Evolutionary conservation across 2,113 vertebrate genomes (phyloP).

Genomic region (Willisornis vidua): DNA sequence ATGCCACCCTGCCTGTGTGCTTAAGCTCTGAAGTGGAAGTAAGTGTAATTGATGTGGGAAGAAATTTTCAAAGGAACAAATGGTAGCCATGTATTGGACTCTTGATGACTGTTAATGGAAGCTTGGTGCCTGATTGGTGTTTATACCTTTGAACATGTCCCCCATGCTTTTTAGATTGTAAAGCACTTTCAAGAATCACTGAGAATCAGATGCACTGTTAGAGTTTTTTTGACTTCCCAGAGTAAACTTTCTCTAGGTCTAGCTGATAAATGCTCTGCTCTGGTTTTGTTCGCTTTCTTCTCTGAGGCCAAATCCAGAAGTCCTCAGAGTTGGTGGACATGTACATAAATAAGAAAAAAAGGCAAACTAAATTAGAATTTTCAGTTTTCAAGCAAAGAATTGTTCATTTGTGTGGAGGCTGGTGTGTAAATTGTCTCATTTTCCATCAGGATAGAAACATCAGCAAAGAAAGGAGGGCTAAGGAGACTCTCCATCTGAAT

Average conservation of each 20-base stretch:
- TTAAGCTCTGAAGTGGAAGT: neutral
- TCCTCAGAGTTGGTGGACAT: neutral
- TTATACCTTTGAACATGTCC: neutral
- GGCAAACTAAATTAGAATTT: neutral
- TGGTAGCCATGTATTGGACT: neutral
- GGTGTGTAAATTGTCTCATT: neutral
- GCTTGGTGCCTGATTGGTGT: neutral
- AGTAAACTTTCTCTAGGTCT: neutral
- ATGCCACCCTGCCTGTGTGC: neutral
- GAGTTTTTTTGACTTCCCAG: neutral
- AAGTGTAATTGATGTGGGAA: conserved; percentile 2
- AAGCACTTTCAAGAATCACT: conserved; percentile 8
- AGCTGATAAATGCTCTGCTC: neutral
- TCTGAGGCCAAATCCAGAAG: neutral
- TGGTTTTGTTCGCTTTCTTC: neutral
- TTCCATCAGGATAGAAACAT: neutral
- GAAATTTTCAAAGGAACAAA: conserved; percentile 36
- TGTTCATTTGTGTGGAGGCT: neutral
- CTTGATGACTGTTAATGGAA: conserved; percentile 10
- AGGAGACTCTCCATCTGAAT: neutral
- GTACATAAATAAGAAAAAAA: neutral
- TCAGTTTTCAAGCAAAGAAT: neutral
- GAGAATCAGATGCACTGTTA: neutral
- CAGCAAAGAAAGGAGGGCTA: neutral
- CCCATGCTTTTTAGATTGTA: neutral